Evolutionary conservation across 2,113 vertebrate species (phyloP), one percentile per base, ranked within the genome.

Genomic region (Mus spicilegus): DNA sequence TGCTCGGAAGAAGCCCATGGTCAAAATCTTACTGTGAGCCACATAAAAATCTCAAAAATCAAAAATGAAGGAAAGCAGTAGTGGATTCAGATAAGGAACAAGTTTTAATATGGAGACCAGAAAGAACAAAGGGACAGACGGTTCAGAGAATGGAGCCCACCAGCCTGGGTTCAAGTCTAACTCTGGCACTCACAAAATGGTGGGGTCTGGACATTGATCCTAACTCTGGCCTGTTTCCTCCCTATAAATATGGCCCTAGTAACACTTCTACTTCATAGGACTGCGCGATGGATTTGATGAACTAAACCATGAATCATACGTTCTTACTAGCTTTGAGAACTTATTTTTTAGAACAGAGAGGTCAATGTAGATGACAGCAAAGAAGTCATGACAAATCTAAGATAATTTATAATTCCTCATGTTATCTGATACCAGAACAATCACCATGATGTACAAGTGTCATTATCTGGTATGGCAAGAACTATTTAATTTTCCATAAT

Each of bases 401-500:
- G 0, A 14, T n/a, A n/a, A 28, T 54, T n/a, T 22, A 1, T 3
- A 3, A 33, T 7, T 3, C 13, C 11, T 30, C 22, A 5, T n/a
- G 36, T 11, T 58, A 30, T 54, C 7, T 13, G 46, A 36, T 4
- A 30, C 17, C 16, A 58, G 36, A 39, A 39, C 10, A 26, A 8
- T 5, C 72, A 39, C 13, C 6, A 76, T 14, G 16, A 58, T 0
- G 0, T 2, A 33, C 24, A 49, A 42, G 30, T 14, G 11, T 16
- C 12, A 65, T 28, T 16, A 39, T 28, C 46, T 22, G 26, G 36
- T 26, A 26, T n/a, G 63, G 63, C 12, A 19, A 8, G n/a, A 49
- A 13, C n/a, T 12, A 17, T 33, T 76, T 49, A 42, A 19, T 14
- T 58, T 33, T n/a, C 63, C 28, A 7, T 17, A 42, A 78, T 58